Conservation (phyloP, 2,888 invertebrate species). For the Catocala sponsa region DNA sequence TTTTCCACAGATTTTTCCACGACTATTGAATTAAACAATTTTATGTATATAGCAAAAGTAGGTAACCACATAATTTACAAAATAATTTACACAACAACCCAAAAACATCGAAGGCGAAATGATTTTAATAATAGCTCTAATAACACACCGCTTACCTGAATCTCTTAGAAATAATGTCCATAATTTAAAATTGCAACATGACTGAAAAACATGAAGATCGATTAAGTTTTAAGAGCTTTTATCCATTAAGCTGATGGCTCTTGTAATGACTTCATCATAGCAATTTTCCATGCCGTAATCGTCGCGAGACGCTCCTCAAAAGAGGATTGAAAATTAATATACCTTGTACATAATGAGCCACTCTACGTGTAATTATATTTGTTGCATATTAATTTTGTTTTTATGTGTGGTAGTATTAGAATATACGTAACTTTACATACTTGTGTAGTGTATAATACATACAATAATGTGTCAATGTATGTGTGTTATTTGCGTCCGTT, state of each 20-base stretch:
- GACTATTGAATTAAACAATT: background rate
- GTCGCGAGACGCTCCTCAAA: slow-evolving; percentile 51
- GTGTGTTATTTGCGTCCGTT: too few relatives aligned
- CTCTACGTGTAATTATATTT: slow-evolving; percentile 39
- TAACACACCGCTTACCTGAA: slow-evolving; percentile 27
- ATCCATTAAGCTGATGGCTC: slow-evolving; percentile 79
- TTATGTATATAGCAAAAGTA: background rate
- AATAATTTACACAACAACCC: slow-evolving; percentile 7
- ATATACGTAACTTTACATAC: background rate
- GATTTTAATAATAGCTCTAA: slow-evolving; percentile 24
- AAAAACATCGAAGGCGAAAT: slow-evolving; percentile 21
- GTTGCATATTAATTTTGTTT: slow-evolving; percentile 46
- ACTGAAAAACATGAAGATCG: slow-evolving; percentile 70
- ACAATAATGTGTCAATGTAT: too few relatives aligned
- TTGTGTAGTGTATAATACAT: background rate
- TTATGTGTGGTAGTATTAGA: slow-evolving; percentile 10
- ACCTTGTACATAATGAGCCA: slow-evolving; percentile 33
- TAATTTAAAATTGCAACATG: slow-evolving; percentile 59
- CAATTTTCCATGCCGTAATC: slow-evolving; percentile 63
- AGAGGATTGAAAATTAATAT: slow-evolving; percentile 53
- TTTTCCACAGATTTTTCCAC: too few relatives aligned
- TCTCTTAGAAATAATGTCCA: slow-evolving; percentile 31
- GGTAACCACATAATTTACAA: background rate
- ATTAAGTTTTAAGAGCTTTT: slow-evolving; percentile 83
- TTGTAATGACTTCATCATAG: slow-evolving; percentile 78